Evolutionary conservation across 1,140 invertebrate species (phyloP).

Genomic region (Trichonephila clavipes): DNA sequence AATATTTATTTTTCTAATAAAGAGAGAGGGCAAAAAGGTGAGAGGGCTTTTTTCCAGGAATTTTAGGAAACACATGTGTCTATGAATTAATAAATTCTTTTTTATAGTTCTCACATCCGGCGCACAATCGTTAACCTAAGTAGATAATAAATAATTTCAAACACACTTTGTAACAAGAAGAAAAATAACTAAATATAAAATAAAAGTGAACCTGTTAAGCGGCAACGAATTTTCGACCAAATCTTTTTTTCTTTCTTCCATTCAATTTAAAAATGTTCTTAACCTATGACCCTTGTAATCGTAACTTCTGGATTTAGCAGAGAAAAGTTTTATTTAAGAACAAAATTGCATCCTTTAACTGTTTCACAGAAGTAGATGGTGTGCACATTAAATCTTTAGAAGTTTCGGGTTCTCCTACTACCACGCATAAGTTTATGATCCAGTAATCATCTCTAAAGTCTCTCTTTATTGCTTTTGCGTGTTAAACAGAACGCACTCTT

Average conservation of each 20-base stretch:
- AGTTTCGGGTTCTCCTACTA: too few relatives aligned
- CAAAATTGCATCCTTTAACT: too few relatives aligned
- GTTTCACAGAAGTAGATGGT: too few relatives aligned
- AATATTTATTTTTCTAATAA: background rate
- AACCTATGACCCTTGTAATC: background rate
- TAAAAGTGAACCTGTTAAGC: background rate
- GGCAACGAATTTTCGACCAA: background rate
- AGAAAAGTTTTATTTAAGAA: background rate
- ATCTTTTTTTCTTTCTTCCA: background rate
- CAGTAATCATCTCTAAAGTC: too few relatives aligned
- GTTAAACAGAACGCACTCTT: too few relatives aligned
- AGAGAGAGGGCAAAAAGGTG: background rate
- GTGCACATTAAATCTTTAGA: too few relatives aligned
- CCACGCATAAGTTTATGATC: too few relatives aligned
- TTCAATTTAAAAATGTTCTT: background rate
- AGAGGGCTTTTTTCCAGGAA: background rate
- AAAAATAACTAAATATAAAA: too few relatives aligned
- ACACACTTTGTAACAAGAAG: background rate
- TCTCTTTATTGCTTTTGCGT: too few relatives aligned
- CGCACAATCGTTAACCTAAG: too few relatives aligned
- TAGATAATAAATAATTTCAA: constrained; percentile 15
- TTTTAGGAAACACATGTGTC: background rate
- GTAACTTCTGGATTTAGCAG: background rate
- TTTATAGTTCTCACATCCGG: background rate
- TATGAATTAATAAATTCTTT: background rate